A percentile compares a stretch with the other conserved stretches of the same genome.
Evolutionary conservation across 2,113 vertebrate species (phyloP).

Genomic region (Sinocyclocheilus rhinocerous): DNA sequence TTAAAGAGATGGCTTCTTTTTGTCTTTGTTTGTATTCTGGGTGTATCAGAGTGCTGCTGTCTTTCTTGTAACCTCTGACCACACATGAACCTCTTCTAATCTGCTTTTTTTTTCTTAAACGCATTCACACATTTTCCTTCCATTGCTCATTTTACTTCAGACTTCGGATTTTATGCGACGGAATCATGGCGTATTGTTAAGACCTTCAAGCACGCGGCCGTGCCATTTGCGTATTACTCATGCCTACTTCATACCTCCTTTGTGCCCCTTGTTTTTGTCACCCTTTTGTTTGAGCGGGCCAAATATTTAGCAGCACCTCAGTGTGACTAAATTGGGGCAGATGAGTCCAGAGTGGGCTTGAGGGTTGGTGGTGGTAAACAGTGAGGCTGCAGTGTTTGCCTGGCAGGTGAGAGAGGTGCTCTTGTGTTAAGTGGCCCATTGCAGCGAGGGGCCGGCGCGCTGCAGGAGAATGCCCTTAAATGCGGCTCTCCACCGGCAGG

Average conservation of each 20-base stretch:
- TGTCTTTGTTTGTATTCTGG: constrained; percentile 47
- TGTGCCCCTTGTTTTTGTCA: constrained; percentile 44
- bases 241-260: constrained; percentile 1
- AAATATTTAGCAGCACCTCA: constrained; percentile 57
- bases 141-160: neutral
- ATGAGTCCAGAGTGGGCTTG: constrained; percentile 43
- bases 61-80: constrained; percentile 49
- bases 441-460: constrained; percentile 82
- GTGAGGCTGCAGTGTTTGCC: constrained; percentile 78
- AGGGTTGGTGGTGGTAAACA: constrained; percentile 44
- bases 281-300: constrained; percentile 49
- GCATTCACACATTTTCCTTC: neutral
- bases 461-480: constrained; percentile 84
- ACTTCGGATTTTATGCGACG: too few relatives aligned
- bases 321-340: constrained; percentile 54
- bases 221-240: constrained; percentile 15
- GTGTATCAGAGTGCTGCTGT: constrained; percentile 39
- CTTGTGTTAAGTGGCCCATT: constrained; percentile 92
- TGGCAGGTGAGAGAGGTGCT: constrained; percentile 87
- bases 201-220: too few relatives aligned
- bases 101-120: neutral
- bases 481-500: constrained; percentile 90
- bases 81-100: constrained; percentile 29
- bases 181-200: neutral
- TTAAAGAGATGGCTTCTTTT: constrained; percentile 50